Evolutionary conservation across 2,888 invertebrate genomes (phyloP), one percentile per base, ranked within the genome.

Genomic region (Chaetogeoica ovagalla): DNA sequence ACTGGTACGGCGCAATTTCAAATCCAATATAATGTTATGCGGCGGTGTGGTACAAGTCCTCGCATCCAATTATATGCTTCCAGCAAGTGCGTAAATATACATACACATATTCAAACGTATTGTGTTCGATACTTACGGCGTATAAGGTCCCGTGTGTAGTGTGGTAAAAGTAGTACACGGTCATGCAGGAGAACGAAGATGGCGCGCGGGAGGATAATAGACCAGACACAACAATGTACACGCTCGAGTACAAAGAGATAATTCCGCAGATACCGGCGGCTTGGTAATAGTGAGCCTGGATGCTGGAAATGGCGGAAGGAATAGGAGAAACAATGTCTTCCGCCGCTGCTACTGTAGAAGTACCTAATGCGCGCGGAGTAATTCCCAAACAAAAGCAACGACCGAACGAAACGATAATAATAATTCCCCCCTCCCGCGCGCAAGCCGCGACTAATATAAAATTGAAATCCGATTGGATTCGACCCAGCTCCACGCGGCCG

Each of bases 381-480:
- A 71, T 71, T 59, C 59, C 21, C 39, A 21, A 23, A 59, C 59
- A 59, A 71, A 59, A 60, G 71, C 71, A 39, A 60, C 17, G 43
- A 13, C 72, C 30, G 23, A 21, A 48, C 43, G 23, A 23, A n/a
- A 60, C 72, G 19, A 72, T 72, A 60, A 72, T 60, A 48, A 48
- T 48, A 48, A 48, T 13, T 48, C 48, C 39, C 11, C 59, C 8
- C 11, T 43, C 8, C 15, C 13, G 52, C 19, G 19, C 19, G 48
- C 48, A 11, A n/a, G n/a, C n/a, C 30, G 30, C 59, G 43, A 48
- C 72, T 48, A 43, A 60, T 60, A 60, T 72, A 60, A 59, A 72
- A 72, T 60, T 30, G 43, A 43, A 72, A 72, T 72, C 72, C 60
- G 59, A 72, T 72, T 23, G 60, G 60, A 60, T 48, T 72, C 23